Conservation (phyloP, 2,113 vertebrate genomes). For the Setophaga kirtlandii region DNA sequence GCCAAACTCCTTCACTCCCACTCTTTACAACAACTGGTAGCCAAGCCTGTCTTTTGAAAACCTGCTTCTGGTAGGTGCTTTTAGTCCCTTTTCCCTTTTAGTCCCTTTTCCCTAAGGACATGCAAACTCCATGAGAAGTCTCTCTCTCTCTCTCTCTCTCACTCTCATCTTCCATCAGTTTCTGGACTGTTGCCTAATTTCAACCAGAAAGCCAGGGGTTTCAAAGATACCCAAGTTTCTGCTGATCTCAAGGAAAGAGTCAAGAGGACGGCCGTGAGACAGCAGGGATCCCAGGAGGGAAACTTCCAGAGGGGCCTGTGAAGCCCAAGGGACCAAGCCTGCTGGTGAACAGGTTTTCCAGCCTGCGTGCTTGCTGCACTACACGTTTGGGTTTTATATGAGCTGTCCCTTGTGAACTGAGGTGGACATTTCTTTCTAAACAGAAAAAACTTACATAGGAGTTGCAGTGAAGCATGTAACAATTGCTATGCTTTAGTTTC, state of each 20-base stretch:
- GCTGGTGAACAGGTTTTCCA: not conserved
- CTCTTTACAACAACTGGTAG: not conserved
- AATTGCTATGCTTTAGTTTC: not conserved
- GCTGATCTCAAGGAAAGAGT: not conserved
- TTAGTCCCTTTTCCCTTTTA: not conserved
- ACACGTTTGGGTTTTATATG: accelerated
- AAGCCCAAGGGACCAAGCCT: not conserved
- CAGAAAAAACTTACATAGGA: not conserved
- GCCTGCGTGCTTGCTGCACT: not conserved
- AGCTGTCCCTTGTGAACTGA: not conserved
- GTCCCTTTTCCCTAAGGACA: not conserved
- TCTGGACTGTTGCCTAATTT: not conserved
- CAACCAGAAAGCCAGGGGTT: not conserved
- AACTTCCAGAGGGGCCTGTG: not conserved
- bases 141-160: not conserved
- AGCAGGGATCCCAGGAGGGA: accelerated
- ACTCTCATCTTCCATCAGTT: not conserved
- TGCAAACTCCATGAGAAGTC: accelerated
- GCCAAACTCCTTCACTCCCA: not conserved
- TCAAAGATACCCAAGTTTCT: not conserved
- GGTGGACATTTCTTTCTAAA: not conserved
- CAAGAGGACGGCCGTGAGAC: not conserved
- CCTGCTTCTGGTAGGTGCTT: not conserved
- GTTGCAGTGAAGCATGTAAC: not conserved
- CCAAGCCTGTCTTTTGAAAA: not conserved